Evolutionary conservation across 2,888 invertebrate species (phyloP).

Genomic region (Drosophila mettleri): DNA sequence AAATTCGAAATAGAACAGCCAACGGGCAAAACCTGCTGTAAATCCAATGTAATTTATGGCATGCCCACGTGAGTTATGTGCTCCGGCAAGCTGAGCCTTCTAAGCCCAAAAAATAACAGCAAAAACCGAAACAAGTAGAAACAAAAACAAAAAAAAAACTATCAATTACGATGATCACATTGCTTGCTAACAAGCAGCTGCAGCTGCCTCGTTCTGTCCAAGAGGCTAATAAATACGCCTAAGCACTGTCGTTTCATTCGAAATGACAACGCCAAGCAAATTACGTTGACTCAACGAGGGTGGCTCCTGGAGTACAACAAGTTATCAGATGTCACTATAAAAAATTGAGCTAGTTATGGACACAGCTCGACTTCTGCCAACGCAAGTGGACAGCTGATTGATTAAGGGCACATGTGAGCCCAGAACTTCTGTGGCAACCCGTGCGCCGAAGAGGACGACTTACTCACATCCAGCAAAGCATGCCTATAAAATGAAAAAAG

Average conservation of each 20-base stretch:
- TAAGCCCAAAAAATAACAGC: constrained; percentile 28
- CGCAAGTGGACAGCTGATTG: background rate
- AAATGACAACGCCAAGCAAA: constrained; percentile 72
- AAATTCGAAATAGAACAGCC: constrained; percentile 20
- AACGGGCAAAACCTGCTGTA: constrained; percentile 21
- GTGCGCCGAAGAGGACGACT: background rate
- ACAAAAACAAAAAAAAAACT: constrained; percentile 41
- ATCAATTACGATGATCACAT: constrained; percentile 63
- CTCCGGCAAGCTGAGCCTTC: constrained; percentile 30
- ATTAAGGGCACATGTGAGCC: background rate
- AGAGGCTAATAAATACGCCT: constrained; percentile 72
- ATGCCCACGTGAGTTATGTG: constrained; percentile 45
- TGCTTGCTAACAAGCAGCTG: constrained; percentile 63
- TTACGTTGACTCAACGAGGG: constrained; percentile 63
- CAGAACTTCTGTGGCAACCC: constrained; percentile 21
- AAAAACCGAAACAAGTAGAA: background rate
- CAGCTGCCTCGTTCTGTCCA: constrained; percentile 43
- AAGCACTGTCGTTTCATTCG: constrained; percentile 61
- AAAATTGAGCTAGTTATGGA: too few relatives aligned
- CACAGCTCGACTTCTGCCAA: too few relatives aligned
- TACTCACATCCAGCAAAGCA: constrained; percentile 8
- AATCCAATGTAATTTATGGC: constrained; percentile 46
- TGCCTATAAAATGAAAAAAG: constrained; percentile 43
- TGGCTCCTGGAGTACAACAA: background rate
- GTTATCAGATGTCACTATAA: background rate